Evolutionary conservation across 2,113 vertebrate genomes (phyloP).

Genomic region (Antigone vipio): DNA sequence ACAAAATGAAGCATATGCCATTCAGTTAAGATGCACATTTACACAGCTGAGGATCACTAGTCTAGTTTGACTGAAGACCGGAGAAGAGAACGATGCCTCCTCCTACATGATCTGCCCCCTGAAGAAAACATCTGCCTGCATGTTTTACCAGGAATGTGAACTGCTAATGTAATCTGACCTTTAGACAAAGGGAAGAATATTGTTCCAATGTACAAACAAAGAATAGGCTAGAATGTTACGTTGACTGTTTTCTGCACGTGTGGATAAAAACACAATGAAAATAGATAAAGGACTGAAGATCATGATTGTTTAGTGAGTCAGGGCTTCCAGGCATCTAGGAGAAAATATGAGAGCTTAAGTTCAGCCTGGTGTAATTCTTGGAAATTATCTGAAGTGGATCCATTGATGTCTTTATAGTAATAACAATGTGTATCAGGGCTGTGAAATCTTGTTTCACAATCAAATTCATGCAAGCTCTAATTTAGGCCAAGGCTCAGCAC

Average conservation of each 20-base stretch:
- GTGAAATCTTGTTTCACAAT: background rate
- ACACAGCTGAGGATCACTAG: conserved; percentile 61
- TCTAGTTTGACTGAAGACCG: conserved; percentile 44
- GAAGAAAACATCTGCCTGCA: conserved; percentile 76
- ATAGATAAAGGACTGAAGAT: background rate
- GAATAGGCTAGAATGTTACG: background rate
- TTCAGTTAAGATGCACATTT: conserved; percentile 49
- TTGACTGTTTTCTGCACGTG: background rate
- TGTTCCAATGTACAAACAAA: background rate
- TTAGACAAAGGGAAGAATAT: conserved; percentile 16
- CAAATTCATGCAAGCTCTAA: background rate
- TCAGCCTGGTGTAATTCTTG: background rate
- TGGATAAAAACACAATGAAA: background rate
- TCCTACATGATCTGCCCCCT: conserved; percentile 63
- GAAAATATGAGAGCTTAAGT: background rate
- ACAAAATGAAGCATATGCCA: conserved; percentile 38
- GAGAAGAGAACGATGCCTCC: conserved; percentile 50
- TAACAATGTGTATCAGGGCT: background rate
- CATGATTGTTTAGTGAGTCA: background rate
- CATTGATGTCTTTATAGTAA: background rate
- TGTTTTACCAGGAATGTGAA: conserved; percentile 60
- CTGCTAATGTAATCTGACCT: conserved; percentile 61
- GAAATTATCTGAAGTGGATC: background rate
- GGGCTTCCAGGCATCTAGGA: background rate
- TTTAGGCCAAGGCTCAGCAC: background rate